These are phyloP conservation scores for Noctua fimbriata DNA, from an alignment of 2,888 invertebrate genomes.

Conservation along the genomic window DNA sequence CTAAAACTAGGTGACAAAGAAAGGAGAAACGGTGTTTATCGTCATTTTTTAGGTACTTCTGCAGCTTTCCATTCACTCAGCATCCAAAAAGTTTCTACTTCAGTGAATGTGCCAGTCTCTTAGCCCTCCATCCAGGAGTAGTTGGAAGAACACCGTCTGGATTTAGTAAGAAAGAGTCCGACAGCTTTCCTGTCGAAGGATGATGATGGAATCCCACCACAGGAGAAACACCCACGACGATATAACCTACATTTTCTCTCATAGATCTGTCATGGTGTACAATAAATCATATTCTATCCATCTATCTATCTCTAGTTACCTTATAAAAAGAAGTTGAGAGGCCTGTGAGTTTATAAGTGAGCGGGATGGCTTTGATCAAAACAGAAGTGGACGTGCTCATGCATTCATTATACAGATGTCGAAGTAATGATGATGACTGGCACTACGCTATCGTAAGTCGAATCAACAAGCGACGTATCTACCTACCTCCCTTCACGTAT, in stretches of 20 bases:
- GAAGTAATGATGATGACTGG: conserved; percentile 43
- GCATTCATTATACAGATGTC: conserved; percentile 46
- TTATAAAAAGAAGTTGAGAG: not conserved
- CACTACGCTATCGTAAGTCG: conserved; percentile 23
- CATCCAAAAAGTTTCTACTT: not conserved
- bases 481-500: conserved; percentile 22
- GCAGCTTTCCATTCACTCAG: not conserved
- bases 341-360: conserved; percentile 1
- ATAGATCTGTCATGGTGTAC: not conserved
- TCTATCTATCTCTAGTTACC: not conserved
- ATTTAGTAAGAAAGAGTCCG: not conserved
- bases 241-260: not conserved
- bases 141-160: not conserved
- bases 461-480: conserved; percentile 36
- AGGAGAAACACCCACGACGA: not conserved
- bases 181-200: not conserved
- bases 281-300: not conserved
- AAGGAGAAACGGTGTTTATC: not conserved
- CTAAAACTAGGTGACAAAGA: conserved; percentile 2
- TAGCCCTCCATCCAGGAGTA: not conserved
- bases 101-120: too few species aligned
- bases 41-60: not conserved
- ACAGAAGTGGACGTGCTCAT: conserved; percentile 22
- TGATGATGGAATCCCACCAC: not conserved
- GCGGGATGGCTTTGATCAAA: conserved; percentile 25